These are phyloP conservation scores for Aleiodes testaceus DNA, from an alignment of 2,888 invertebrate genomes.

Conservation along the genomic window DNA sequence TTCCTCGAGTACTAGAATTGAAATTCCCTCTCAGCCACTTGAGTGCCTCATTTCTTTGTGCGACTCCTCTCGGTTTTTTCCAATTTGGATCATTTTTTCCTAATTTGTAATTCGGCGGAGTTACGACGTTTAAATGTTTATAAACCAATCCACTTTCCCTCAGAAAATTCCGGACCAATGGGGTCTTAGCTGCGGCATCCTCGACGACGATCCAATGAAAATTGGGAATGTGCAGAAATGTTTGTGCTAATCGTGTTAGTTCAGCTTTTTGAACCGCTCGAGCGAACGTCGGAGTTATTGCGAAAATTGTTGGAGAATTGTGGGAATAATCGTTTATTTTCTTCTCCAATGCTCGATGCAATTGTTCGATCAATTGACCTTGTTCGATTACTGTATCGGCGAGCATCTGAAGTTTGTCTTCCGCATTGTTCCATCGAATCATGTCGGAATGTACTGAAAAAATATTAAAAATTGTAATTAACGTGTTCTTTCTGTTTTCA, in stretches of 20 bases:
- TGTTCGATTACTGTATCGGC: slow-evolving; percentile 48
- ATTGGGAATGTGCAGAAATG: slow-evolving; percentile 88
- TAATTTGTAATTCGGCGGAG: slow-evolving; percentile 82
- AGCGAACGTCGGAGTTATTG: slow-evolving; percentile 93
- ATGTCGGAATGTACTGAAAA: slow-evolving; percentile 47
- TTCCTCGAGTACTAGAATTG: slow-evolving; percentile 78
- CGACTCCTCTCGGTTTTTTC: slow-evolving; percentile 90
- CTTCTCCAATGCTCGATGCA: slow-evolving; percentile 38
- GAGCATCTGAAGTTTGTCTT: slow-evolving; percentile 36
- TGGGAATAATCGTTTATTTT: slow-evolving; percentile 64
- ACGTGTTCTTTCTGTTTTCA: no score
- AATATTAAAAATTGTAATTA: background rate
- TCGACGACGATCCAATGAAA: slow-evolving; percentile 96
- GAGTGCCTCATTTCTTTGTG: slow-evolving; percentile 90
- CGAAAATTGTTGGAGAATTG: slow-evolving; percentile 84
- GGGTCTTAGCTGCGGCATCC: slow-evolving; percentile 83
- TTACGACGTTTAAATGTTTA: slow-evolving; percentile 81
- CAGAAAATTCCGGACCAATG: slow-evolving; percentile 83
- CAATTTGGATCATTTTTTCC: slow-evolving; percentile 81
- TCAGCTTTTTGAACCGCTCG: slow-evolving; percentile 95
- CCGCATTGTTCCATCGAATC: slow-evolving; percentile 42
- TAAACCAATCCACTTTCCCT: slow-evolving; percentile 79
- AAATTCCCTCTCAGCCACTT: slow-evolving; percentile 84
- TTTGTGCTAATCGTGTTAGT: slow-evolving; percentile 90
- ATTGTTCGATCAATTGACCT: slow-evolving; percentile 44